phyloP scores from a whole-genome alignment of 2,113 vertebrate species.

The Anguilla rostrata region DNA sequence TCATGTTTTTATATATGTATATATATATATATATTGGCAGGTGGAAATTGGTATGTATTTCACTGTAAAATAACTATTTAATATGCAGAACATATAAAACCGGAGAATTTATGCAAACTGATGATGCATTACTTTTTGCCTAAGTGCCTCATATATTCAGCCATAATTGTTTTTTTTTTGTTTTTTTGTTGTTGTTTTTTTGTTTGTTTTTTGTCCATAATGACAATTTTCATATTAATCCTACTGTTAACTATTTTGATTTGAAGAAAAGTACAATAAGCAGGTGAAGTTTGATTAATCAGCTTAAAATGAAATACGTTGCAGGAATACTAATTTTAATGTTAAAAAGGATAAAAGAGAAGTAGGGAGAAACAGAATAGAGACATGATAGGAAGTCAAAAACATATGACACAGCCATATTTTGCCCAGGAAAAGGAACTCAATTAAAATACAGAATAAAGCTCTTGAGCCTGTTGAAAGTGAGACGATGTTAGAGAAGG shows the following conservation, averaged over 20 bases:
- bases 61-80: not conserved
- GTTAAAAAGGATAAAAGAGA: not conserved
- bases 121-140: not conserved
- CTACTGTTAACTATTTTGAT: not conserved
- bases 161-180: conserved; percentile 36
- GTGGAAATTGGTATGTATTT: not conserved
- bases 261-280: not conserved
- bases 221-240: not conserved
- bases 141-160: not conserved
- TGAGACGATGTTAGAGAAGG: not conserved
- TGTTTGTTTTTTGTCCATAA: conserved; percentile 20
- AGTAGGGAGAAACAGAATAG: not conserved
- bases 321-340: not conserved
- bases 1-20: too few relatives aligned
- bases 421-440: not conserved
- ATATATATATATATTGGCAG: too few relatives aligned
- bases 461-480: not conserved
- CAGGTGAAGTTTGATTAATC: not conserved
- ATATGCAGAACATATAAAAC: not conserved
- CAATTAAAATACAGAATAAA: not conserved
- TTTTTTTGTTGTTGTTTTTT: conserved; percentile 4
- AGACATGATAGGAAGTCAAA: not conserved
- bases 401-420: not conserved
- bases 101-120: not conserved
- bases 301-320: conserved; percentile 8